Conservation (phyloP, 2,888 invertebrate species). For the Parnassius orleans region DNA sequence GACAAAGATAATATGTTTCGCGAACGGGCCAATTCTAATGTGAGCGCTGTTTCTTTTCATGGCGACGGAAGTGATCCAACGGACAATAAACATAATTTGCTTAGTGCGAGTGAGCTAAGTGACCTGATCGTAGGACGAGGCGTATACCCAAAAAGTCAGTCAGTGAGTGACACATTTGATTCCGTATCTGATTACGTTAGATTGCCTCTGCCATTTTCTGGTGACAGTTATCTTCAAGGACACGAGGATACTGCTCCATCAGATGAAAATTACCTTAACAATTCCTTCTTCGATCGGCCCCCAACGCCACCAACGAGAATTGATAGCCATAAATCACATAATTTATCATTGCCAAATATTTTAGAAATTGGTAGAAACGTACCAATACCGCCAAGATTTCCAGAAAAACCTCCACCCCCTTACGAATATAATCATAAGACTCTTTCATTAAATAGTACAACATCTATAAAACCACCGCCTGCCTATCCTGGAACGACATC, state of each 20-base stretch:
- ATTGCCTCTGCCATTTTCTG: slow-evolving; percentile 81
- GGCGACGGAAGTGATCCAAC: slow-evolving; percentile 95
- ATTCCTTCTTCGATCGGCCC: slow-evolving; percentile 78
- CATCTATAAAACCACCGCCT: slow-evolving; percentile 82
- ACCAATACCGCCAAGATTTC: slow-evolving; percentile 46
- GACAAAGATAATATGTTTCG: slow-evolving; percentile 78
- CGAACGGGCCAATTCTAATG: slow-evolving; percentile 88
- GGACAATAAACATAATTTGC: slow-evolving; percentile 86
- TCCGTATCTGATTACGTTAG: slow-evolving; percentile 95
- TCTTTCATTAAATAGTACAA: slow-evolving; percentile 52
- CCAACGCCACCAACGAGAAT: slow-evolving; percentile 86
- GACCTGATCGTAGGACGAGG: slow-evolving; percentile 91
- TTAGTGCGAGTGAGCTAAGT: slow-evolving; percentile 91
- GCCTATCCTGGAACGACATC: slow-evolving; percentile 81
- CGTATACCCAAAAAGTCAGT: slow-evolving; percentile 86
- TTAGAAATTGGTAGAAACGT: slow-evolving; percentile 59
- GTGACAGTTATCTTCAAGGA: slow-evolving; percentile 81
- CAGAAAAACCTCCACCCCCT: slow-evolving; percentile 84
- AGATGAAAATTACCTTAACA: slow-evolving; percentile 74
- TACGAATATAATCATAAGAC: slow-evolving; percentile 84
- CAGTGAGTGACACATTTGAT: slow-evolving; percentile 91
- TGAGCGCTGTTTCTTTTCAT: slow-evolving; percentile 90
- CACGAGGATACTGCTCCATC: slow-evolving; percentile 82
- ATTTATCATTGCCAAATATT: slow-evolving; percentile 72
- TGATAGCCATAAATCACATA: slow-evolving; percentile 80